A percentile compares a stretch with the other conserved stretches of the same genome.
These are phyloP conservation scores for Callyntrura sp. DNA, from an alignment of 2,888 invertebrate species.

Conservation along the genomic window DNA sequence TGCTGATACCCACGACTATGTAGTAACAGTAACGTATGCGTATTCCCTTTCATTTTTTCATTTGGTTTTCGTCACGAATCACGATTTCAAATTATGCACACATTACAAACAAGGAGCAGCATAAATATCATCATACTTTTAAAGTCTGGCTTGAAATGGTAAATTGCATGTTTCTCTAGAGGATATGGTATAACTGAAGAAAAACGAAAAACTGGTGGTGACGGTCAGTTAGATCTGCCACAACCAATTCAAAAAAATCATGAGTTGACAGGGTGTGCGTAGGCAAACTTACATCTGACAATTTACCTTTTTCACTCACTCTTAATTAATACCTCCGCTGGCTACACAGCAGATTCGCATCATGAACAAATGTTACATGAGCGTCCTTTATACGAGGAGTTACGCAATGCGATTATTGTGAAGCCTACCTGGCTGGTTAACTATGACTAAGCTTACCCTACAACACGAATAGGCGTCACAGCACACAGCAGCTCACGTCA, in stretches of 20 bases:
- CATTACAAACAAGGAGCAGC: slow-evolving; percentile 17
- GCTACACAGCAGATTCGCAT: slow-evolving; percentile 50
- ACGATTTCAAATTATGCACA: slow-evolving; percentile 47
- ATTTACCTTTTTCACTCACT: slow-evolving; percentile 54
- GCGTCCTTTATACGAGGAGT: slow-evolving; percentile 19
- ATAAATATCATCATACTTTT: slow-evolving; percentile 13
- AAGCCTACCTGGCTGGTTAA: slow-evolving; percentile 23
- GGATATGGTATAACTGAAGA: slow-evolving; percentile 17
- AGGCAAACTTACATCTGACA: slow-evolving; percentile 35
- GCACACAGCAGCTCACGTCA: neutral
- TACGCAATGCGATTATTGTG: slow-evolving; percentile 53
- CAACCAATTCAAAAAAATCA: slow-evolving; percentile 47
- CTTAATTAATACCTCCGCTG: slow-evolving; percentile 70
- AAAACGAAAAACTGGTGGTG: slow-evolving; percentile 24
- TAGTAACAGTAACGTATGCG: slow-evolving; percentile 11
- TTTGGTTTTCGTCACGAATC: slow-evolving; percentile 63
- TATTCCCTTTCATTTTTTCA: slow-evolving; percentile 67
- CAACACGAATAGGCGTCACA: neutral
- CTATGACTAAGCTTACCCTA: neutral
- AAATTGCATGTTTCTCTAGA: slow-evolving; percentile 1
- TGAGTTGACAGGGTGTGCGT: slow-evolving; percentile 60
- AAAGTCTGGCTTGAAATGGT: slow-evolving; percentile 10
- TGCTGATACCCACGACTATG: slow-evolving; percentile 34
- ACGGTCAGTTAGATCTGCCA: slow-evolving; percentile 39
- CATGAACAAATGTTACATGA: slow-evolving; percentile 52